phyloP scores from a whole-genome alignment of 2,888 invertebrate genomes.

The Diabrotica balteata region DNA sequence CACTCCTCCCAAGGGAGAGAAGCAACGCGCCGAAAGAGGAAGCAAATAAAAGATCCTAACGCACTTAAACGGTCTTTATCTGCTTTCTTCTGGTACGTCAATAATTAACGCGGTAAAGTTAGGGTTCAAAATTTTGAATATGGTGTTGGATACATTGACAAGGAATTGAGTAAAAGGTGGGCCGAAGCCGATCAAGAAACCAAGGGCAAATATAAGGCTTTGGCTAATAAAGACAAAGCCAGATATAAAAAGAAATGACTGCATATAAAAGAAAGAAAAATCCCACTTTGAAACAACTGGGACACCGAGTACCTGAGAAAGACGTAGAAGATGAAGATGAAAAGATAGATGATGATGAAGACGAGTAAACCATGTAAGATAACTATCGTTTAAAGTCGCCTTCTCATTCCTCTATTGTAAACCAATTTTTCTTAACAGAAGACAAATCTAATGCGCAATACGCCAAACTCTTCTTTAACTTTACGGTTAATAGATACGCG shows the following conservation, averaged over 20 bases:
- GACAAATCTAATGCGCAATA: no score
- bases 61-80: slow-evolving; percentile 98
- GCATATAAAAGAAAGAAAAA: slow-evolving; percentile 81
- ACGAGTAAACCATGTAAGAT: slow-evolving; percentile 60
- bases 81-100: slow-evolving; percentile 99
- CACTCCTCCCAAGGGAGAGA: slow-evolving; percentile 87
- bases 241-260: slow-evolving; percentile 93
- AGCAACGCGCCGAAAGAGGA: slow-evolving; percentile 85
- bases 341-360: slow-evolving; percentile 56
- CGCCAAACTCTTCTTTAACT: no score
- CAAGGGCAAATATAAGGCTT: slow-evolving; percentile 89
- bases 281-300: slow-evolving; percentile 59
- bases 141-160: slow-evolving; percentile 96
- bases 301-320: slow-evolving; percentile 69
- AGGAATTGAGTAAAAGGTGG: slow-evolving; percentile 95
- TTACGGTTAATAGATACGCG: no score
- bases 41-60: slow-evolving; percentile 96
- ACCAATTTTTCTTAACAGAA: no score
- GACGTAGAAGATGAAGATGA: slow-evolving; percentile 70
- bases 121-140: slow-evolving; percentile 92
- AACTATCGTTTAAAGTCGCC: slow-evolving; percentile 45
- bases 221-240: slow-evolving; percentile 94
- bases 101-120: slow-evolving; percentile 95
- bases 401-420: slow-evolving; percentile 59
- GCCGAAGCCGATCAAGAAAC: slow-evolving; percentile 84